These are phyloP conservation scores for Rhynchomys soricoides DNA, from an alignment of 2,113 vertebrate species.

Conservation along the genomic window DNA sequence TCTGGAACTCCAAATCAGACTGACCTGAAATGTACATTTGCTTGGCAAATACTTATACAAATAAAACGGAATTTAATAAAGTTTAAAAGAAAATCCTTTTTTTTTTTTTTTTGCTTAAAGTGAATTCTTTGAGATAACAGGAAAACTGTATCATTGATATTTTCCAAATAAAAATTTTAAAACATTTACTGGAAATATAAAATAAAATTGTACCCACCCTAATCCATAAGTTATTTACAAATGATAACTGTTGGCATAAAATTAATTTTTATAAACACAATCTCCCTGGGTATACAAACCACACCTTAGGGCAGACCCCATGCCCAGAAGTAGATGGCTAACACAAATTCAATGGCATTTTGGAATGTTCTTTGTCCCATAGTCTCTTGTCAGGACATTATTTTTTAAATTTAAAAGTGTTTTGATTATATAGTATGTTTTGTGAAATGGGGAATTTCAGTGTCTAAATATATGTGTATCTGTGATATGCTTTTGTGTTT, in stretches of 20 bases:
- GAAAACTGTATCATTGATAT: not conserved
- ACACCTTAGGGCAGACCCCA: too few relatives aligned
- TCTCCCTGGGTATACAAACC: not conserved
- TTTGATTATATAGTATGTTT: not conserved
- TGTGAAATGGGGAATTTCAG: too few relatives aligned
- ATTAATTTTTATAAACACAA: not conserved
- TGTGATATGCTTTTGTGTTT: not conserved
- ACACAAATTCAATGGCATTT: not conserved
- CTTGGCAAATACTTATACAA: not conserved
- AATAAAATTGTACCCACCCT: not conserved
- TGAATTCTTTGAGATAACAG: not conserved
- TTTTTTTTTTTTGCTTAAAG: not conserved
- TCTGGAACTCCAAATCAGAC: not conserved
- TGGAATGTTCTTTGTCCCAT: not conserved
- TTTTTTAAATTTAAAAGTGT: not conserved
- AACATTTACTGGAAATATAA: not conserved
- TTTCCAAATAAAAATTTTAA: not conserved
- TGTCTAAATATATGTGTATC: not conserved
- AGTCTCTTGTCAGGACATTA: not conserved
- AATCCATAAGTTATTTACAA: not conserved
- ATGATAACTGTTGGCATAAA: not conserved
- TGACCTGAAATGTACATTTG: not conserved
- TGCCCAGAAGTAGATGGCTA: not conserved
- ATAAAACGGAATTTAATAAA: not conserved
- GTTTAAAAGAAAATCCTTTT: not conserved